phyloP scores from a whole-genome alignment of 2,113 vertebrate species.

The Trematocara stigmaticum region DNA sequence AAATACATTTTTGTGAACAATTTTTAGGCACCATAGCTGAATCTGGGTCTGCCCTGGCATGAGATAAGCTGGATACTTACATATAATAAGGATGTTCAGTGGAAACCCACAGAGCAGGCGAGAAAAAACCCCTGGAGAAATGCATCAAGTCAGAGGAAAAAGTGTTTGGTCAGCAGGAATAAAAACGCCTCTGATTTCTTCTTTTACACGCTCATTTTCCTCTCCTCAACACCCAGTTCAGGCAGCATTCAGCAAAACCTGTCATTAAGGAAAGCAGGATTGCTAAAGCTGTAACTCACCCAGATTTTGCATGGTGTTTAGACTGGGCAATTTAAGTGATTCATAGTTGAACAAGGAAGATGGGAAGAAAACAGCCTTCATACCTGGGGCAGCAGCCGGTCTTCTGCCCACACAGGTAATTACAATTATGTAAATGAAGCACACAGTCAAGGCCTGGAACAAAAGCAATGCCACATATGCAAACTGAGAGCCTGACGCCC shows the following conservation, averaged over 20 bases:
- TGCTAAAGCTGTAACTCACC: slow-evolving; percentile 9
- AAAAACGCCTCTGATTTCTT: not conserved
- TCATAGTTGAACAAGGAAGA: slow-evolving; percentile 34
- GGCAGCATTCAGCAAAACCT: slow-evolving; percentile 36
- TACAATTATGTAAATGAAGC: slow-evolving; percentile 69
- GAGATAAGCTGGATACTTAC: not conserved
- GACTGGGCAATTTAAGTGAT: slow-evolving; percentile 51
- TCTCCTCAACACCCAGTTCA: not conserved
- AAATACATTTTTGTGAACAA: not conserved
- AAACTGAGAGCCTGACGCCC: not conserved
- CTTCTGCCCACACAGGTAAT: slow-evolving; percentile 63
- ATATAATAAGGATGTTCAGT: not conserved
- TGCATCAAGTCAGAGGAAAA: slow-evolving; percentile 16
- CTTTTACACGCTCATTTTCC: not conserved
- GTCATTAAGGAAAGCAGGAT: slow-evolving; percentile 53
- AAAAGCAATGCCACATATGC: slow-evolving; percentile 31
- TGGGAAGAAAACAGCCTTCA: slow-evolving; percentile 20
- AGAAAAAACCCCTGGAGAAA: not conserved
- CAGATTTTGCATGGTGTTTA: slow-evolving; percentile 18
- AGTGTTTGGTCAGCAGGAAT: slow-evolving; percentile 43
- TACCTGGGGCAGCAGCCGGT: slow-evolving; percentile 58
- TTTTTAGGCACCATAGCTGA: not conserved
- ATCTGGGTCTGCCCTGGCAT: not conserved
- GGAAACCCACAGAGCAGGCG: not conserved
- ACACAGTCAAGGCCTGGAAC: slow-evolving; percentile 21